Evolutionary conservation across 2,888 invertebrate genomes (phyloP).

Genomic region (Embidobia sp.): DNA sequence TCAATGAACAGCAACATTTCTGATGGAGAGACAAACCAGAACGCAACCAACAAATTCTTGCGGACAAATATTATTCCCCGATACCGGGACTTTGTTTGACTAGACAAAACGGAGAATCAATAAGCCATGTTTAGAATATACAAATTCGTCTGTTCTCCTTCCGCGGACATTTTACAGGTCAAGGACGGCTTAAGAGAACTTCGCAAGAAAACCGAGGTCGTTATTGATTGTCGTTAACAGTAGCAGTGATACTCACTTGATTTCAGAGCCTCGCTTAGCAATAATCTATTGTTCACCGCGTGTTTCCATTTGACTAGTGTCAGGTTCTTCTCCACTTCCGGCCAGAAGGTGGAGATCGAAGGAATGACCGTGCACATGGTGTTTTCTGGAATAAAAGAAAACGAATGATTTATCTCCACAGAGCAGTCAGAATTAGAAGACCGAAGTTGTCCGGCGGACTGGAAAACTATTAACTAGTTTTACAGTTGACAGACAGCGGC

Average conservation of each 20-base stretch:
- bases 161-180: conserved; percentile 52
- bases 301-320: conserved; percentile 92
- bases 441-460: too few species aligned
- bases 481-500: too few species aligned
- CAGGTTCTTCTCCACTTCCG: conserved; percentile 84
- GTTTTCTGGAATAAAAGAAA: conserved; percentile 70
- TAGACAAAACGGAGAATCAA: too few species aligned
- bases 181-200: conserved; percentile 60
- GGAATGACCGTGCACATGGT: conserved; percentile 71
- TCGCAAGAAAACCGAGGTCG: conserved; percentile 56
- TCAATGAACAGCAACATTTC: too few species aligned
- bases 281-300: conserved; percentile 88
- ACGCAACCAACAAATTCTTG: too few species aligned
- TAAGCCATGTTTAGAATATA: background rate
- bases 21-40: too few species aligned
- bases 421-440: too few species aligned
- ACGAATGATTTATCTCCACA: too few species aligned
- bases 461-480: too few species aligned
- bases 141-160: conserved; percentile 13
- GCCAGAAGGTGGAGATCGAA: conserved; percentile 81
- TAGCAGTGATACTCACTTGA: conserved; percentile 68
- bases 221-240: conserved; percentile 57
- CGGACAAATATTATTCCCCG: too few species aligned
- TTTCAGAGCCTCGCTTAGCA: conserved; percentile 85
- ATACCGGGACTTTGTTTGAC: too few species aligned